phyloP scores from a whole-genome alignment of 35 echinoderm and acorn worm genomes.

The Eucidaris tribuloides region DNA sequence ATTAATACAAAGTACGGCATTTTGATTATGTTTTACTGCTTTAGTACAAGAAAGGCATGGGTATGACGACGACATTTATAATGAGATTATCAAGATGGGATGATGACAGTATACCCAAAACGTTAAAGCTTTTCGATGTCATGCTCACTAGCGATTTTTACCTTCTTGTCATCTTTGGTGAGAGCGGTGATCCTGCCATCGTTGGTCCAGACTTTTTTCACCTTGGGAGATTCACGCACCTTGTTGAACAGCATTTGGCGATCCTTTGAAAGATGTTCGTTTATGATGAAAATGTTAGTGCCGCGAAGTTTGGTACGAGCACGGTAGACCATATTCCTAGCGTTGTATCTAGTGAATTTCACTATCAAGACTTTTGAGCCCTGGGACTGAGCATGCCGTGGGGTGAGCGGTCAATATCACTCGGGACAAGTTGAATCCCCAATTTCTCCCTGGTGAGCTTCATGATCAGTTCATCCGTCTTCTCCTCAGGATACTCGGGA shows the following conservation, averaged over 20 bases:
- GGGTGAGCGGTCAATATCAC: constrained; percentile 17
- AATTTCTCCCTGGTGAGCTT: constrained; percentile 23
- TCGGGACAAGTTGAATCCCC: neutral
- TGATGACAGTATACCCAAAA: too few relatives aligned
- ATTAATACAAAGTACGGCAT: too few relatives aligned
- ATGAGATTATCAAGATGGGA: too few relatives aligned
- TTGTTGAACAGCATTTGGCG: neutral
- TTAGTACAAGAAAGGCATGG: too few relatives aligned
- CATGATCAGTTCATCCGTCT: constrained; percentile 13
- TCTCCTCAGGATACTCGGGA: neutral
- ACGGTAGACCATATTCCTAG: neutral
- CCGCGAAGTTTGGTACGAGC: neutral
- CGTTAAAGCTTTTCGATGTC: neutral
- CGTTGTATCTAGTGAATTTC: neutral
- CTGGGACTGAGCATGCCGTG: neutral
- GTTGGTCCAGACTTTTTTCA: neutral
- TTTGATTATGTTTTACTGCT: too few relatives aligned
- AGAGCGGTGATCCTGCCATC: neutral
- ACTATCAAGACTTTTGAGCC: neutral
- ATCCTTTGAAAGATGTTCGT: neutral
- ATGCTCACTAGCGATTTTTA: neutral
- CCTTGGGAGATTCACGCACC: too few relatives aligned
- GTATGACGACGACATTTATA: too few relatives aligned
- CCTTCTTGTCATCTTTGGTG: neutral
- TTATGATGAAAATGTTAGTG: neutral